Conservation (phyloP, 1,140 invertebrate species). For the Helicoverpa zea region DNA sequence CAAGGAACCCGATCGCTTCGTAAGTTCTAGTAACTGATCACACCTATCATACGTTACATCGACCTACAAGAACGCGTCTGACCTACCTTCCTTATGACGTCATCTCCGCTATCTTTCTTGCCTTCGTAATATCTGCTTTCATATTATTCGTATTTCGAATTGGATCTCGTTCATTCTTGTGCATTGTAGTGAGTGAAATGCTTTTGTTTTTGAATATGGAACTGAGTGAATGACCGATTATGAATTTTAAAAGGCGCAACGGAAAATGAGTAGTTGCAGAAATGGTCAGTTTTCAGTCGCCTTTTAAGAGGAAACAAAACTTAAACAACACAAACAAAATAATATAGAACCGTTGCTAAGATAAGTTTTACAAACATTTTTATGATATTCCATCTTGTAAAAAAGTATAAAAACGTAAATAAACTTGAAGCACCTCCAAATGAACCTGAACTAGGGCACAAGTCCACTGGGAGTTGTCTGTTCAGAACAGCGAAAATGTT, state of each 20-base stretch:
- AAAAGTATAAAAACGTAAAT: background rate
- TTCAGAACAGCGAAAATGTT: background rate
- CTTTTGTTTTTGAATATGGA: conserved; percentile 34
- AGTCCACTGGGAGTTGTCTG: conserved; percentile 4
- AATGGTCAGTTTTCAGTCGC: too few species aligned
- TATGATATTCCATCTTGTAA: background rate
- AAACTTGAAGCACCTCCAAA: conserved; percentile 7
- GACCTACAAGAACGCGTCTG: too few species aligned
- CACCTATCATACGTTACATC: too few species aligned
- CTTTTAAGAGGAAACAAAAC: background rate
- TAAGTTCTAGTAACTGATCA: too few species aligned
- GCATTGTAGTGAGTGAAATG: conserved; percentile 20
- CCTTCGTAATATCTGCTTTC: background rate
- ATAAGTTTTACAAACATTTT: background rate
- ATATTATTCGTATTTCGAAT: conserved; percentile 48
- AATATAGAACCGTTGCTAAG: background rate
- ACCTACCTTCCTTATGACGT: too few species aligned
- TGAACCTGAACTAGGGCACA: background rate
- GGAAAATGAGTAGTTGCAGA: too few species aligned
- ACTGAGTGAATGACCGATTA: conserved; percentile 5
- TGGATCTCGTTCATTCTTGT: conserved; percentile 18
- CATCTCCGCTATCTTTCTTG: too few species aligned
- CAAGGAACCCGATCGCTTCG: too few species aligned
- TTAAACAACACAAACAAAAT: background rate
- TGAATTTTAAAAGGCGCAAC: too few species aligned